phyloP scores from a whole-genome alignment of 2,113 vertebrate genomes.

The Poicephalus meyeri region DNA sequence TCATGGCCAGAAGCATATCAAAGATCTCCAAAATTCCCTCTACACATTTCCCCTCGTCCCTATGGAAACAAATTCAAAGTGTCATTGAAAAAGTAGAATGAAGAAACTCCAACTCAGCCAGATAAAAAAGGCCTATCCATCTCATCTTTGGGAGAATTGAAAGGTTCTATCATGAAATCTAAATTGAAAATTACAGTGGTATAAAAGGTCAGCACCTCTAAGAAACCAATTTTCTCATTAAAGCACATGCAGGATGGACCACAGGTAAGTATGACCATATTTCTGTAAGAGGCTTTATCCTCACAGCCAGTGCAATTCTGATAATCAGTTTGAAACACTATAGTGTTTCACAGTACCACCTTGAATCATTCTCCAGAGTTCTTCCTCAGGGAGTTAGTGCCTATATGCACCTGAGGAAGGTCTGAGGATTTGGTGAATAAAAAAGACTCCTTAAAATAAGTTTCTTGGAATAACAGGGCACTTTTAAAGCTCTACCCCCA shows the following conservation, averaged over 20 bases:
- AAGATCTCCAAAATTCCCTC: constrained; percentile 99
- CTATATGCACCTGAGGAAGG: background rate
- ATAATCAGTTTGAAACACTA: background rate
- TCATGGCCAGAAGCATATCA: constrained; percentile 95
- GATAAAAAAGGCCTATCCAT: background rate
- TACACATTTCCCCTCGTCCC: constrained; percentile 95
- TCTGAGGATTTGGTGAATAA: background rate
- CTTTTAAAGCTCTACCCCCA: background rate
- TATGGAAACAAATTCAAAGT: constrained; percentile 66
- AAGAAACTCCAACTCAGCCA: background rate
- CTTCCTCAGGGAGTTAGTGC: background rate
- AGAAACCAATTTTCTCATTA: background rate
- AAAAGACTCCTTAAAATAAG: background rate
- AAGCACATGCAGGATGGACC: background rate
- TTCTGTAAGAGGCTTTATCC: background rate
- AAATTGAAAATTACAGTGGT: background rate
- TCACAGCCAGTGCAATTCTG: background rate
- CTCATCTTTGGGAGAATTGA: background rate
- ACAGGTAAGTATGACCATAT: background rate
- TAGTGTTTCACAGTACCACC: background rate
- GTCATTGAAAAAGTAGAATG: background rate
- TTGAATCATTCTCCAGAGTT: background rate
- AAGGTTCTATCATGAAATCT: background rate
- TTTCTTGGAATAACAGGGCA: background rate
- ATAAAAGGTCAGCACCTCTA: background rate